Evolutionary conservation across 1,140 invertebrate genomes (phyloP), one percentile per base, ranked within the genome.

Genomic region (Arctopsyche grandis): DNA sequence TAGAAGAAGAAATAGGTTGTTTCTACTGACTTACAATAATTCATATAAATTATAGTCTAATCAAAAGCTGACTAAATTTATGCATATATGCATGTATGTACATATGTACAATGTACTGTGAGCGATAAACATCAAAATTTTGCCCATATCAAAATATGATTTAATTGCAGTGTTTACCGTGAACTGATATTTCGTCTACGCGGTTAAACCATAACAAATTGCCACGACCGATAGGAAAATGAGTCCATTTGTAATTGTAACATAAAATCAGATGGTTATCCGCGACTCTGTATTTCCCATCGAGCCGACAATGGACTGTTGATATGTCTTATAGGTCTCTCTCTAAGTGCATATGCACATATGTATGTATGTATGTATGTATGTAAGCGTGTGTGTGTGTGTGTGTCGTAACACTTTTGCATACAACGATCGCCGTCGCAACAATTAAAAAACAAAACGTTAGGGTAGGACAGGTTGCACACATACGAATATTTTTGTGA

Each of bases 401-500:
- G 52, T n/a, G 19, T 66, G 5, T 21, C 24, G 60, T 38, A 38
- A 38, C 29, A 71, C 38, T 19, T 71, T 46, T 46, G 69, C 66
- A 69, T 71, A 38, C 43, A 46, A n/a, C 66, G 22, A 16, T 71
- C 12, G 16, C 7, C 16, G 16, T 71, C 46, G 69, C 69, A 38
- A 48, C 69, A 48, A 44, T 71, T 66, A 26, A 24, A 24, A 66
- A 10, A 14, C 9, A 16, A 46, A 44, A 71, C 12, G n/a, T 71
- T 38, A 44, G 43, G 29, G 21, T 38, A 71, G 38, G 43, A n/a
- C 5, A 14, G 22, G 9, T 46, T 22, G 21, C 60, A 21, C 60
- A 66, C 26, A 69, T 26, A 66, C 69, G 21, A 44, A 71, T 38
- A 46, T 71, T 71, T 48, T 46, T 46, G n/a, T 21, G 69, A 71